Base-by-base conservation (phyloP, 1,140 invertebrate species). In the Drosophila kepulauana region DNA sequence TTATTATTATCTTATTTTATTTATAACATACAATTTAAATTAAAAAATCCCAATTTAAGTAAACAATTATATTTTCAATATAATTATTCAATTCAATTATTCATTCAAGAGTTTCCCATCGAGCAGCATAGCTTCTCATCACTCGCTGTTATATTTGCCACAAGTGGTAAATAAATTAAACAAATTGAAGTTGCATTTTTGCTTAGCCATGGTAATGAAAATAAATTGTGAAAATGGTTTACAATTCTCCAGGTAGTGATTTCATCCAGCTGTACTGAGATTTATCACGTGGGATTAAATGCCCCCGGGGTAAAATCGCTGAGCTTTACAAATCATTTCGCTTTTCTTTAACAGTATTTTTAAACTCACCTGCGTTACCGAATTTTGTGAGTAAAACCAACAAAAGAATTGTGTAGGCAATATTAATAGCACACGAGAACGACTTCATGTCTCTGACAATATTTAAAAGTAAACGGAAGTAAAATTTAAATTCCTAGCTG, bases 291-390 rank as follows among this genome's bases (percentile, higher is more conserved):
- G 56, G 62, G 56, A 59, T 66, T 75, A 62, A 15, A 46, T 35
- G 43, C 15, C n/a, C 20, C 11, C 3, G 48, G 48, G 6, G 4
- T 1, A 7, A 25, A 20, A 10, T 10, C 11, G 46, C 5, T 64
- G 13, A 66, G 54, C 54, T 13, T 59, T 73, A 59, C 33, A 67
- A 67, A 73, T 73, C 30, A 30, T 28, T 15, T n/a, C 7, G 41
- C 28, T 1, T 25, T 48, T 6, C 43, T 35, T 66, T 25, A 49
- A 15, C 7, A 13, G 2, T 10, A 43, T 43, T 51, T 1, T 13
- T 58, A 3, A 45, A 46, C 90, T 91, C 71, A 91, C 90, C 90
- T 69, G 90, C 85, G 6, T 59, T 59, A 59, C 80, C 78, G 25
- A 87, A 78, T 52, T 78, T 70, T 5, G 72, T 73, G 45, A 91